Evolutionary conservation across 2,888 invertebrate genomes (phyloP), one percentile per base, ranked within the genome.

Genomic region (Limenitis arthemis): DNA sequence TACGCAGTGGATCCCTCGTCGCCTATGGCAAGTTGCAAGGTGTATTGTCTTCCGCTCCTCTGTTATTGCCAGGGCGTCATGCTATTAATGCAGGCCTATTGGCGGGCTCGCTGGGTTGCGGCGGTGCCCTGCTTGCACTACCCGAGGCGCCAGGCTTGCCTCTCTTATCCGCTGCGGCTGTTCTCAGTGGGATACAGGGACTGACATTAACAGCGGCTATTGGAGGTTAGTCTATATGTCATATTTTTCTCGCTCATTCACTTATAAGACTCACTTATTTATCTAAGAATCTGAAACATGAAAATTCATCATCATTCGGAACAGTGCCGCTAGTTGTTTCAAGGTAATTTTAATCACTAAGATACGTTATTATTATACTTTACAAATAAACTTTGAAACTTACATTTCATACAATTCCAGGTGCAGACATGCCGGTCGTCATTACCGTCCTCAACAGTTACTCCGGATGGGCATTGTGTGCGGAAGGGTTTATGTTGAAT

Each of bases 371-470:
- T n/a, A 36, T n/a, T 9, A 4, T n/a, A 37, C 9, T 6, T 37
- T 4, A 3, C 11, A 37, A 8, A 37, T 11, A 20, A 4, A 3
- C 4, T 20, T 1, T 4, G 5, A 36, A 36, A n/a, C 36, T 11
- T 6, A 37, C 11, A 11, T 37, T 37, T 4, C 0, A 4, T 32
- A n/a, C 40, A n/a, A 29, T 9, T 2, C n/a, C 67, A 94, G 94
- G 95, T 61, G 96, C 96, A 59, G 96, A 96, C 80, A 96, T 96
- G 96, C 96, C 96, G 0, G 96, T 96, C 1, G 96, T 96, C 5
- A 96, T 96, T 70, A 96, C 96, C 0, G 96, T 96, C 8, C 85
- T 96, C 41, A 96, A 96, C 89, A 94, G 94, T 70, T 96, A 96
- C 84, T 95, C 95, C 0, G 96, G 96, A 41, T 96, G 96, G 96